These are phyloP conservation scores for Amiota mariae DNA, from an alignment of 2,888 invertebrate species.

Conservation along the genomic window DNA sequence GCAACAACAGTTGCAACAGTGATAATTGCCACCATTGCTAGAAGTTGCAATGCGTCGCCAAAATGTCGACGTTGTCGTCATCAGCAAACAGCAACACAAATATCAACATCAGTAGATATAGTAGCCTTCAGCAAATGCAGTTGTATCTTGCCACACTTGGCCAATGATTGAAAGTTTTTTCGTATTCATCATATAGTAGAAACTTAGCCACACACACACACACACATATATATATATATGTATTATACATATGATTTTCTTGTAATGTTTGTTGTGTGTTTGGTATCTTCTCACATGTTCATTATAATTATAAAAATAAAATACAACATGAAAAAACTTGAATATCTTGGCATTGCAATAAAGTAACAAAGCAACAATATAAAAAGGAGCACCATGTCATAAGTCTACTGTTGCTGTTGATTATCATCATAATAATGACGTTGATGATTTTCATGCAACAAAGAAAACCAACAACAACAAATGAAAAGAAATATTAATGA, in stretches of 20 bases:
- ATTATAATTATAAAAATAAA: not conserved
- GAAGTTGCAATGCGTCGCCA: not conserved
- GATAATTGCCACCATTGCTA: not conserved
- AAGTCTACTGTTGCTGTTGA: too few relatives aligned
- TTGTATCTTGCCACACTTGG: slow-evolving; percentile 11
- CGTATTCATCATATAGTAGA: too few relatives aligned
- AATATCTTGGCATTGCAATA: not conserved
- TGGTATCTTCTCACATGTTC: not conserved
- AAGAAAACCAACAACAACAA: not conserved
- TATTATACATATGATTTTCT: too few relatives aligned
- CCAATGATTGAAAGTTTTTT: not conserved
- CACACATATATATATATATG: too few relatives aligned
- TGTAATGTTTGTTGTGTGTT: too few relatives aligned
- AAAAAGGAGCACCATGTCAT: too few relatives aligned
- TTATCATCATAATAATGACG: too few relatives aligned
- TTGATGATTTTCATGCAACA: not conserved
- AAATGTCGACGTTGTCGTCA: not conserved
- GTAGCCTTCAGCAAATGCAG: not conserved
- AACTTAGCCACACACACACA: too few relatives aligned
- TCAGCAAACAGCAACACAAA: too few relatives aligned
- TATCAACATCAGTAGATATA: not conserved
- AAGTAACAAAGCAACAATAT: too few relatives aligned
- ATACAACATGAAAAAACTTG: slow-evolving; percentile 1
- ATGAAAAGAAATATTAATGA: not conserved
- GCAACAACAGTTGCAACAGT: not conserved